Conservation (phyloP, 2,113 vertebrate genomes). For the Varanus komodoensis region DNA sequence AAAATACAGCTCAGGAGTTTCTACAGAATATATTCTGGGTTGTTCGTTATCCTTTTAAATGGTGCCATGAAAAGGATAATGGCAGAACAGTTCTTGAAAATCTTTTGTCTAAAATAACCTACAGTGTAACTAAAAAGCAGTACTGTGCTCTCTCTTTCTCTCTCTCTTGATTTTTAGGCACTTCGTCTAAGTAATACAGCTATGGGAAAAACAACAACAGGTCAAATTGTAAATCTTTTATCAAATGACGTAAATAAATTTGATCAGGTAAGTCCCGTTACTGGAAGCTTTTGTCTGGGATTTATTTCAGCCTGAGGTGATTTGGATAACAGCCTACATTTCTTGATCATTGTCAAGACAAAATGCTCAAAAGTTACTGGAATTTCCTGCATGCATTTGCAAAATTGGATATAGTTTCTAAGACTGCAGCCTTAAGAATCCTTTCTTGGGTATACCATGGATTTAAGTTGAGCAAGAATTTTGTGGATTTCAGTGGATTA, state of each 20-base stretch:
- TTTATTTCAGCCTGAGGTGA: neutral
- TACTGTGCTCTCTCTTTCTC: neutral
- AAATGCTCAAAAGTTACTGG: neutral
- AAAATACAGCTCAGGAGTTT: neutral
- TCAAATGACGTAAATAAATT: conserved; percentile 98
- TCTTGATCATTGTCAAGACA: neutral
- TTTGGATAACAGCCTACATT: neutral
- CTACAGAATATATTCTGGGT: neutral
- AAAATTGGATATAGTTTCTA: neutral
- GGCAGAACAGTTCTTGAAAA: neutral
- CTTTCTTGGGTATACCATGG: neutral
- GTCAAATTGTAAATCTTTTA: conserved; percentile 96
- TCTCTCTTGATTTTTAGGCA: conserved; percentile 77
- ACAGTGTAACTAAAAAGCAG: neutral
- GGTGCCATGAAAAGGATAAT: neutral
- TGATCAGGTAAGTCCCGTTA: conserved; percentile 84
- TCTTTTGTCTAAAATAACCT: neutral
- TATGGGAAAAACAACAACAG: conserved; percentile 93
- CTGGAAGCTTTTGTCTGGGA: neutral
- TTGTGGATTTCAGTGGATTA: neutral
- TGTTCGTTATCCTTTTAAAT: neutral
- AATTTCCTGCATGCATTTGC: neutral
- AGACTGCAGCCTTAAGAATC: neutral
- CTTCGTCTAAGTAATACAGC: conserved; percentile 88
- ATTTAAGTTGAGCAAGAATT: neutral